Conservation (phyloP, 2,113 vertebrate genomes). For the Nestor notabilis region DNA sequence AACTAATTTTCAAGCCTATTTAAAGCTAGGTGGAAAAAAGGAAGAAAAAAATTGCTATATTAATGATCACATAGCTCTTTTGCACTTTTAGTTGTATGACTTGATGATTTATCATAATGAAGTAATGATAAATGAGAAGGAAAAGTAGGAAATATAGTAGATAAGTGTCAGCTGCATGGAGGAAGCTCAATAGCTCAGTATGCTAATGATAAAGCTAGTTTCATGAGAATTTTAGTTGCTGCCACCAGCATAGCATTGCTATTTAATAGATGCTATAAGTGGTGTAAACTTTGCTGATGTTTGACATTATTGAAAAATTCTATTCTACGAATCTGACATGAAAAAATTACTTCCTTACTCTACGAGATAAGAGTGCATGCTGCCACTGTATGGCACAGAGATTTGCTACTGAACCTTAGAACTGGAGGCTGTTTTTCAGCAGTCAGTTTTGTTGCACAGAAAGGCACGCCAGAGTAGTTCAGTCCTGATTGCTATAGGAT, state of each 20-base stretch:
- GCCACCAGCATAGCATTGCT: not conserved
- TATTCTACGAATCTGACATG: not conserved
- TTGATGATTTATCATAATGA: conserved; percentile 21
- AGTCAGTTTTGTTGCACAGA: not conserved
- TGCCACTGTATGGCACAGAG: not conserved
- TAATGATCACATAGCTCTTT: conserved; percentile 23
- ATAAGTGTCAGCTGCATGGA: not conserved
- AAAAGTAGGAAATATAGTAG: not conserved
- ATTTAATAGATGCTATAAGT: not conserved
- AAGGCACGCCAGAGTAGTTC: not conserved
- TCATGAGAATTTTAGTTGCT: not conserved
- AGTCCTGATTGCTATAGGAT: not conserved
- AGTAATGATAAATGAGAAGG: conserved; percentile 9
- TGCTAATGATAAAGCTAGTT: not conserved
- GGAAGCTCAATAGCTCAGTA: not conserved
- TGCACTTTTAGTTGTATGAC: not conserved
- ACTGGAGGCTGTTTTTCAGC: not conserved
- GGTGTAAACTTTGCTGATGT: not conserved
- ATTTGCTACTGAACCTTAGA: not conserved
- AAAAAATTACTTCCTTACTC: not conserved
- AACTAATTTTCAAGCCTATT: not conserved
- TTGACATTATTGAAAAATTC: not conserved
- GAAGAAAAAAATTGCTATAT: not conserved
- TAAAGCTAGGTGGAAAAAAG: not conserved
- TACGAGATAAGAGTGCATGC: not conserved